Percentiles rank a stretch among this genome's conserved stretches.
Conservation (phyloP, 2,888 invertebrate genomes). For the Trissolcus brochymenae region DNA sequence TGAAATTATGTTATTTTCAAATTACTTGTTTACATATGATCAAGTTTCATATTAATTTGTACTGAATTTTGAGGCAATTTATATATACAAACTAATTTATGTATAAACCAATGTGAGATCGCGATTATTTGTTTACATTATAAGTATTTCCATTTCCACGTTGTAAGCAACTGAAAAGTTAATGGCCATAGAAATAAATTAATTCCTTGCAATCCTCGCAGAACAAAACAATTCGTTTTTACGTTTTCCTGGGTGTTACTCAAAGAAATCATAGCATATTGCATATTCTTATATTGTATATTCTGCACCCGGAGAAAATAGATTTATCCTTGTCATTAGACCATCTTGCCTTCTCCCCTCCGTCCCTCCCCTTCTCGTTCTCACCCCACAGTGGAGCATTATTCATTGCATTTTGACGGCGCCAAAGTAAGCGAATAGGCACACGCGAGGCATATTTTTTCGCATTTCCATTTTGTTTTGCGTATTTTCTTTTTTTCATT, state of each 20-base stretch:
- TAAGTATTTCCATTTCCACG: too few species aligned
- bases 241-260: not conserved
- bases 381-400: slow-evolving; percentile 51
- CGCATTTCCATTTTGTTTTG: slow-evolving; percentile 27
- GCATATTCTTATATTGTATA: slow-evolving; percentile 67
- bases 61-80: too few species aligned
- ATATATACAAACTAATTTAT: too few species aligned
- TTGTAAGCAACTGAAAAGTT: too few species aligned
- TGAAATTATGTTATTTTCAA: not conserved
- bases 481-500: slow-evolving; percentile 15
- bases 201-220: not conserved
- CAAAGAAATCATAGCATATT: not conserved
- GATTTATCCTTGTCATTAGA: slow-evolving; percentile 67
- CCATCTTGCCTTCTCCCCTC: slow-evolving; percentile 47
- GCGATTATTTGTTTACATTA: too few species aligned
- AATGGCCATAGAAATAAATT: too few species aligned
- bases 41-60: too few species aligned
- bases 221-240: too few species aligned
- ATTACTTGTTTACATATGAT: not conserved
- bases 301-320: slow-evolving; percentile 69
- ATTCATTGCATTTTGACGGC: slow-evolving; percentile 65
- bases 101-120: too few species aligned
- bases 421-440: slow-evolving; percentile 51
- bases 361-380: slow-evolving; percentile 20
- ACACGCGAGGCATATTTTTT: slow-evolving; percentile 38